A percentile compares a stretch with the other conserved stretches of the same genome.
phyloP scores from a whole-genome alignment of 2,888 invertebrate genomes.

The Anthophora plumipes region DNA sequence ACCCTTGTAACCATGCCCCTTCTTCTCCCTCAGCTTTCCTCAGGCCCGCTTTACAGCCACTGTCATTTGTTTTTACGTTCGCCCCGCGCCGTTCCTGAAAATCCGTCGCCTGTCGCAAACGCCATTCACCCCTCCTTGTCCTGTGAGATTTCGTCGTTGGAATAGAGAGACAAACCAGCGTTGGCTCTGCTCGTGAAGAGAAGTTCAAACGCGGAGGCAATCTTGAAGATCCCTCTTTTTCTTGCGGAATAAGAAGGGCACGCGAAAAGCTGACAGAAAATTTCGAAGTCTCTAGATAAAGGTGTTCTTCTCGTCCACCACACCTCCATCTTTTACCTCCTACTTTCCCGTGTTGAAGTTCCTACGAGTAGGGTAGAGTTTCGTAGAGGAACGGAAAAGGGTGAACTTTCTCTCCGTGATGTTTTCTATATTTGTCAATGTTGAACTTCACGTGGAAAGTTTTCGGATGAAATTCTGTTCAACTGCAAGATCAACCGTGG shows the following conservation, averaged over 20 bases:
- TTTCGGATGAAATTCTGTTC: constrained; percentile 55
- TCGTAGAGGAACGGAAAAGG: not conserved
- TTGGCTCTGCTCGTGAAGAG: constrained; percentile 16
- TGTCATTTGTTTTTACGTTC: constrained; percentile 78
- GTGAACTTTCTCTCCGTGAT: constrained; percentile 7
- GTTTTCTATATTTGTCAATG: constrained; percentile 54
- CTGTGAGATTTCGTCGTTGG: constrained; percentile 58
- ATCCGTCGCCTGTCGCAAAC: constrained; percentile 61
- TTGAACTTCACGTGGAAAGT: constrained; percentile 45
- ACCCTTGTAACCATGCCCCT: constrained; percentile 64
- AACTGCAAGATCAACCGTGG: constrained; percentile 61
- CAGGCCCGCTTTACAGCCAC: constrained; percentile 65
- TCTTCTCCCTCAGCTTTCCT: constrained; percentile 12
- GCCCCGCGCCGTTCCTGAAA: constrained; percentile 68
- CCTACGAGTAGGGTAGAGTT: not conserved
- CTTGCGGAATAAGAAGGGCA: constrained; percentile 32
- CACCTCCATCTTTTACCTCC: not conserved
- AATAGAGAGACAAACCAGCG: constrained; percentile 20
- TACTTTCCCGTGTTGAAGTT: constrained; percentile 7
- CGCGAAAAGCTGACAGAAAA: constrained; percentile 59
- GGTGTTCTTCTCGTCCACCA: constrained; percentile 20
- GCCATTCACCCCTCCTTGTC: constrained; percentile 41
- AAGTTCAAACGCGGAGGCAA: constrained; percentile 58
- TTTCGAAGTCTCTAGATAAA: constrained; percentile 58
- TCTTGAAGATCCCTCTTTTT: constrained; percentile 19